phyloP scores from a whole-genome alignment of 2,113 vertebrate species.

The Myotis yumanensis region DNA sequence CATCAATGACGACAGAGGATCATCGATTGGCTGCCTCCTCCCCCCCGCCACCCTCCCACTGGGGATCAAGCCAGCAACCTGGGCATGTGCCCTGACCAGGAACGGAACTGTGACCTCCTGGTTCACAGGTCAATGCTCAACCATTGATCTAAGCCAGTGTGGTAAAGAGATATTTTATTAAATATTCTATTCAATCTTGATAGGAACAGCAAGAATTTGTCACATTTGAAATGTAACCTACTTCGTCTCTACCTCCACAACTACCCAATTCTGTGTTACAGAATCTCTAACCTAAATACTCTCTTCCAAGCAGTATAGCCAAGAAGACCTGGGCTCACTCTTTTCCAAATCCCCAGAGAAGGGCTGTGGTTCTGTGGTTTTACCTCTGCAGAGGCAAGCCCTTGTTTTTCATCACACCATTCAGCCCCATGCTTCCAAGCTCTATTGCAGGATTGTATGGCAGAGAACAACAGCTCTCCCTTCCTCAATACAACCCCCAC shows the following conservation, averaged over 20 bases:
- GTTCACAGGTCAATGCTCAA: no score
- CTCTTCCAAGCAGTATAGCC: not conserved
- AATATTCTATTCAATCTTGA: not conserved
- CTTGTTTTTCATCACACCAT: not conserved
- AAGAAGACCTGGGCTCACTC: not conserved
- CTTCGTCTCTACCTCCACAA: no score
- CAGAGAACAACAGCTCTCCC: not conserved
- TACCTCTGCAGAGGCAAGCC: not conserved
- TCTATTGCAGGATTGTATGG: not conserved
- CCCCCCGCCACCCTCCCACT: no score
- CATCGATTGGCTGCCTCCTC: no score
- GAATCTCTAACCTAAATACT: not conserved
- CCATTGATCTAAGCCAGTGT: no score
- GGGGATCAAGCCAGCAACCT: no score
- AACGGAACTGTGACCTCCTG: no score
- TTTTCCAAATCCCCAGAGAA: not conserved
- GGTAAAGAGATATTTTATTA: not conserved
- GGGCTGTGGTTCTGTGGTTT: not conserved
- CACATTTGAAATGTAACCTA: not conserved
- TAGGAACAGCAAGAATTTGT: not conserved
- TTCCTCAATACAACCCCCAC: not conserved
- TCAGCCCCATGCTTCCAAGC: not conserved
- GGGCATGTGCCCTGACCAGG: no score
- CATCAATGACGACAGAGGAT: no score
- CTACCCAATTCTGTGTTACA: not conserved